Conservation (phyloP, 2,113 vertebrate genomes). For the Haemorhous mexicanus region DNA sequence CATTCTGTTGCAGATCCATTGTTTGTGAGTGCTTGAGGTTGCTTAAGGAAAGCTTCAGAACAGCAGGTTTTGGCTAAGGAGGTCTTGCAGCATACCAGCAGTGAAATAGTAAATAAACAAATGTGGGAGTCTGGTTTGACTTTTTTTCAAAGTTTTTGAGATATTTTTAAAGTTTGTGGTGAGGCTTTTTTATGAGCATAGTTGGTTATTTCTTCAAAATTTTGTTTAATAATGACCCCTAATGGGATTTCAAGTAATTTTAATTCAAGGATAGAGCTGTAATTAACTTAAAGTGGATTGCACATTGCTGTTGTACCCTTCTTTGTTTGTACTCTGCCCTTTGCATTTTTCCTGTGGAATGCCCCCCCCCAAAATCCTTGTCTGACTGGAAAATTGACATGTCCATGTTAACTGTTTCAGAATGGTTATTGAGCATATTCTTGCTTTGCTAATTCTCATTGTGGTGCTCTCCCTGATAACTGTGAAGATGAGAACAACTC, state of each 20-base stretch:
- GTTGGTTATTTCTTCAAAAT: background rate
- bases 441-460: background rate
- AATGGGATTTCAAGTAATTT: background rate
- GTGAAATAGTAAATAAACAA: background rate
- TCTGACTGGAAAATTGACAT: background rate
- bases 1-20: background rate
- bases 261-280: background rate
- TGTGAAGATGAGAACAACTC: background rate
- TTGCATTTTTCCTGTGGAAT: background rate
- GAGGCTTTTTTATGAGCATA: background rate
- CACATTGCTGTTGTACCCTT: background rate
- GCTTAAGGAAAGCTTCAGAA: background rate
- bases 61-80: background rate
- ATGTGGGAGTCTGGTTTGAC: background rate
- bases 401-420: background rate
- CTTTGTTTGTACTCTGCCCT: background rate
- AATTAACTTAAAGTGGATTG: background rate
- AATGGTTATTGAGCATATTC: background rate
- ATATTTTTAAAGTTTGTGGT: background rate
- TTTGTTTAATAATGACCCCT: background rate
- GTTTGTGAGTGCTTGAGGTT: background rate
- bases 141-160: background rate
- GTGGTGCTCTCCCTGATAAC: background rate
- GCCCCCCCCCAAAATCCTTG: rapidly evolving
- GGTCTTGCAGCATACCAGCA: background rate